Conservation (phyloP, 2,797 vertebrate species). For the Delichon dasypus region DNA sequence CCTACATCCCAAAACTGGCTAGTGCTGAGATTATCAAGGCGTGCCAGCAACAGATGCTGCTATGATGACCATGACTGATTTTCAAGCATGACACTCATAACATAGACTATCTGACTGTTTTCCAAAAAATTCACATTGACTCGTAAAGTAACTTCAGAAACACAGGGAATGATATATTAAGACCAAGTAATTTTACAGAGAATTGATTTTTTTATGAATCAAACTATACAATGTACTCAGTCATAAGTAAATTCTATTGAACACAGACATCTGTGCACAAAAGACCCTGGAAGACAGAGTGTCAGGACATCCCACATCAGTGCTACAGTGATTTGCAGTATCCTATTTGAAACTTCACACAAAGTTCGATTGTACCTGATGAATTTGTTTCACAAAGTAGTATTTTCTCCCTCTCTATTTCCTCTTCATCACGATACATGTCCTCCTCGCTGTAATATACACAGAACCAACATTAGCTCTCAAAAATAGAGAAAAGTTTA, state of each 20-base stretch:
- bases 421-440: conserved; percentile 88
- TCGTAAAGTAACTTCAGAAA: not conserved
- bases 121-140: not conserved
- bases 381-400: conserved; percentile 56
- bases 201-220: not conserved
- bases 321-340: not conserved
- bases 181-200: not conserved
- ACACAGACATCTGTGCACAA: not conserved
- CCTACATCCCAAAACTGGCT: not conserved
- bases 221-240: not conserved
- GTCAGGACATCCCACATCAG: not conserved
- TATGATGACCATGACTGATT: not conserved
- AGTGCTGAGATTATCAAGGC: not conserved
- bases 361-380: conserved; percentile 68
- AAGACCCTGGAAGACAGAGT: not conserved
- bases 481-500: not conserved
- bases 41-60: not conserved
- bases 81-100: not conserved
- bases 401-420: conserved; percentile 82
- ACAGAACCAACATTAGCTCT: not conserved
- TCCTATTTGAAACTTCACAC: not conserved
- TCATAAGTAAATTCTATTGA: not conserved
- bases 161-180: not conserved
- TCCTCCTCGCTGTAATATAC: conserved; percentile 84
- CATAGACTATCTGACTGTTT: not conserved